These are phyloP conservation scores for Heliconius cydno DNA, from an alignment of 2,888 invertebrate species.

Conservation along the genomic window DNA sequence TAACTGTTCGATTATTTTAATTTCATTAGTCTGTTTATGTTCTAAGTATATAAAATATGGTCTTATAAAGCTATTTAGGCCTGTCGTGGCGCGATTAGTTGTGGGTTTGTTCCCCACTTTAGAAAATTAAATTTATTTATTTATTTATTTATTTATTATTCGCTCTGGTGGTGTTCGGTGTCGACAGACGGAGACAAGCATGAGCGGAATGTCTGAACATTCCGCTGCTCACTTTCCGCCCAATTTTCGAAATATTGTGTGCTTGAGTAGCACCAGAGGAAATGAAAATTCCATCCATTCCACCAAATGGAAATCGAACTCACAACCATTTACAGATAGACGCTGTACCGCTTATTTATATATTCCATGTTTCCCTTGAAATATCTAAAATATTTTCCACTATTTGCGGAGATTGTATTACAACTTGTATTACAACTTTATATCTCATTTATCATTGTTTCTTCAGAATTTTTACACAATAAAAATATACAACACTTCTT, in stretches of 20 bases:
- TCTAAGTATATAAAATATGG: not conserved
- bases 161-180: too few relatives aligned
- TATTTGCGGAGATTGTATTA: not conserved
- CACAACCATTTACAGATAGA: not conserved
- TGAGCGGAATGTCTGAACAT: too few relatives aligned
- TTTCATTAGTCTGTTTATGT: not conserved
- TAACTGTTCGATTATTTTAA: not conserved
- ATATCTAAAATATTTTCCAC: not conserved
- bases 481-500: conserved; percentile 1
- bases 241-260: too few relatives aligned
- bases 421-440: not conserved
- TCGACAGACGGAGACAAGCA: too few relatives aligned
- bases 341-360: too few relatives aligned
- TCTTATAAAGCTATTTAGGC: too few relatives aligned
- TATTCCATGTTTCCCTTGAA: not conserved
- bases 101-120: too few relatives aligned
- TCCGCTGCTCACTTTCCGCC: too few relatives aligned
- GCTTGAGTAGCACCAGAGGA: too few relatives aligned
- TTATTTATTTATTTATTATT: too few relatives aligned
- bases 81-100: too few relatives aligned
- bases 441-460: conserved; percentile 9
- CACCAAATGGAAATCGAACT: not conserved
- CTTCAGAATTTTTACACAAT: conserved; percentile 1
- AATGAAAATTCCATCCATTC: not conserved
- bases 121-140: too few relatives aligned